Conservation (phyloP, 2,888 invertebrate species). For the Iphiclides podalirius region DNA sequence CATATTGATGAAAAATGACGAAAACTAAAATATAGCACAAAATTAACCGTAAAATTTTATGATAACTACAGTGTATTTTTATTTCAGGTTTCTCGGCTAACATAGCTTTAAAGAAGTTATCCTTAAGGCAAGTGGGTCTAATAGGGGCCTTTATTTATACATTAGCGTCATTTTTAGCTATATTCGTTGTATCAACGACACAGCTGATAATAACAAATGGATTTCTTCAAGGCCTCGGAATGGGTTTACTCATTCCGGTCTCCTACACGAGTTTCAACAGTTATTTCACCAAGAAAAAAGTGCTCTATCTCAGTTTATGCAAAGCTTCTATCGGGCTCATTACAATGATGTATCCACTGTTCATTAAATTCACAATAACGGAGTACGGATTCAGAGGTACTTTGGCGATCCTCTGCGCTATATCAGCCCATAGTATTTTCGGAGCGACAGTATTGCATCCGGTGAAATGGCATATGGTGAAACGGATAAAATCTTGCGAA, state of each 20-base stretch:
- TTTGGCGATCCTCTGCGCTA: slow-evolving; percentile 82
- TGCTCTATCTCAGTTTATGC: slow-evolving; percentile 84
- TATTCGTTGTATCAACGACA: slow-evolving; percentile 82
- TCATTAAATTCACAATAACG: slow-evolving; percentile 82
- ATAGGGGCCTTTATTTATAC: slow-evolving; percentile 83
- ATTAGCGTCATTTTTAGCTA: slow-evolving; percentile 81
- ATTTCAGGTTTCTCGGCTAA: slow-evolving; percentile 84
- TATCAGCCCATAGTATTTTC: slow-evolving; percentile 83
- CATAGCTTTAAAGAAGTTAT: slow-evolving; percentile 82
- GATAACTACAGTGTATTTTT: too few species aligned
- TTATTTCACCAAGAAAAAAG: slow-evolving; percentile 85
- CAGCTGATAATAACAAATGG: slow-evolving; percentile 84
- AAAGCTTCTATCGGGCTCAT: slow-evolving; percentile 85
- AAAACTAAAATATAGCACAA: too few species aligned
- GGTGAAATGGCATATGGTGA: slow-evolving; percentile 85
- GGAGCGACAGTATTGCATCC: slow-evolving; percentile 87
- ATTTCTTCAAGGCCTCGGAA: slow-evolving; percentile 82
- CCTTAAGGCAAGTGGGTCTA: slow-evolving; percentile 83
- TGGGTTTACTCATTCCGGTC: slow-evolving; percentile 87
- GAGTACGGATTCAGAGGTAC: slow-evolving; percentile 86
- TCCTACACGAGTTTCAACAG: slow-evolving; percentile 86
- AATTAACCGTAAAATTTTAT: too few species aligned
- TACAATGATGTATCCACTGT: slow-evolving; percentile 83
- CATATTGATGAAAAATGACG: too few species aligned
- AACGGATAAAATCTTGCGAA: slow-evolving; percentile 58